Base-by-base conservation (phyloP, 2,888 invertebrate species). In the Agonopterix heracliana region DNA sequence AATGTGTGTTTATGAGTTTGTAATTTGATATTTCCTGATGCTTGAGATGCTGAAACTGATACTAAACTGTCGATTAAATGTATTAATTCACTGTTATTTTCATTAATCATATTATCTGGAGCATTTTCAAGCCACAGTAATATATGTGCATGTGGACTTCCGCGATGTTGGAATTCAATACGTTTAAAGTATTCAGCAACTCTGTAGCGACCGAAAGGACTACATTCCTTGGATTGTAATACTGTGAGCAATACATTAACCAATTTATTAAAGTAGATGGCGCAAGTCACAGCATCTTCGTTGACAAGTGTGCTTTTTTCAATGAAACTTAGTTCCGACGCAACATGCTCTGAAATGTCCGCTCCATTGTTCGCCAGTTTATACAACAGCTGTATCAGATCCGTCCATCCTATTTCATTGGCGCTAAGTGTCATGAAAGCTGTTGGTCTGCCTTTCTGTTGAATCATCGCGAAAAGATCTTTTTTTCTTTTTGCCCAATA, bases 391-490 rank as follows among this genome's bases (percentile, higher is more conserved):
- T 68, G 48, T 34, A 77, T 43, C 47, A 75, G 60, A 52, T 61
- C 14, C 9, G 12, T 3, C 76, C 77, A 78, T 7, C 62, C 57
- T 9, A 55, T 71, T 71, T 80, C 79, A 55, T 74, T 77, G 2
- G 78, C 75, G 51, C 72, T 76, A 7, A 81, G 34, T 10, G 74
- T 80, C 41, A 80, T 46, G 64, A 78, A 80, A 44, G 60, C 55
- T 48, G 76, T 76, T 49, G 76, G 78, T 55, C 57, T 61, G 9
- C 77, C 76, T 13, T 67, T 55, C 57, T 80, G 76, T 17, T 76
- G 45, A 17, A 78, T 81, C 69, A 77, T 79, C 9, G 76, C 73
- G 49, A 77, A 78, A 44, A 78, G 55, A 58, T 78, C 71, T 59
- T 59, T 65, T 66, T 78, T 78, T 1, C 71, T 50, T 46, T 63